Evolutionary conservation across 2,888 invertebrate genomes (phyloP), one percentile per base, ranked within the genome.

Genomic region (Conus canariensis): DNA sequence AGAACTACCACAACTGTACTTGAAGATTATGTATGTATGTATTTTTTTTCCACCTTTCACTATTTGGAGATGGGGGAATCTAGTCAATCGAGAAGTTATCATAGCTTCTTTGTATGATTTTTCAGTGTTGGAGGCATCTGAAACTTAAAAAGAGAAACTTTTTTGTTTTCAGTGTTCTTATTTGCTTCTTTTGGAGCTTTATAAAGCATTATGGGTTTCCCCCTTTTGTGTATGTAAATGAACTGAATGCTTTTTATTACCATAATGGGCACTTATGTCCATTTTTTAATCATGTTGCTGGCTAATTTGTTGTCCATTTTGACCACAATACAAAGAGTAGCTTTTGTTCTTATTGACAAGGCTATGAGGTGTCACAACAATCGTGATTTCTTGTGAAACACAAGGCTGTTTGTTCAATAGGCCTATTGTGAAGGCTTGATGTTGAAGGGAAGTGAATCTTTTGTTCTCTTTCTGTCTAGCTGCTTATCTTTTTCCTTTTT

Each of bases 341-440:
- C 45, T 30, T 30, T 80, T 80, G 77, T 80, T 80, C 30, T 80
- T 80, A 80, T 80, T 80, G 77, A 25, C 77, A 80, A 80, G 77
- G 30, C 30, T 80, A 30, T 14, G 12, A 30, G 45, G 45, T 14
- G 12, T 10, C 30, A 30, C 30, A 12, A 45, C 10, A 80, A 80
- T 45, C 16, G 12, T 6, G 22, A 12, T 45, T 10, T 30, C 30
- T 80, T 80, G 30, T 80, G 30, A 80, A 80, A 30, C 77, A 22
- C 70, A 22, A 70, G 77, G 16, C 30, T 14, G 10, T 30, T 80
- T 1, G 16, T n/a, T 22, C 22, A n/a, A 70, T n/a, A 74, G n/a
- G 74, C 74, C 74, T 25, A n/a, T 74, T 74, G n/a, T 74, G 22
- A n/a, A 74, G 74, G 74, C 74, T 74, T 80, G 30, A 12, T 80